A percentile compares a stretch with the other conserved stretches of the same genome.
phyloP scores from a whole-genome alignment of 2,888 invertebrate species.

The Tyria jacobaeae region DNA sequence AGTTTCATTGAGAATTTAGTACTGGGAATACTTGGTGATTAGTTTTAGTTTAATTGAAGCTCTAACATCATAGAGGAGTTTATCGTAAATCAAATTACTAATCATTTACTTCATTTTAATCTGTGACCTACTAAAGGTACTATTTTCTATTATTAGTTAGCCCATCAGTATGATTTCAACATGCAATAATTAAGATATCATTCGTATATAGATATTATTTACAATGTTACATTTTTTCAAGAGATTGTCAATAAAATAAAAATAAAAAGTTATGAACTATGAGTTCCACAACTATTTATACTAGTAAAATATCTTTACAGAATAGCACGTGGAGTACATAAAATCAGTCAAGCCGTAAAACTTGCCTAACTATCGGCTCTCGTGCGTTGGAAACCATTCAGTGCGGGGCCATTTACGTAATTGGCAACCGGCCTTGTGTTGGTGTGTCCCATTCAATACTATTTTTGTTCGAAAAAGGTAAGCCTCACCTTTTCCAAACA shows the following conservation, averaged over 20 bases:
- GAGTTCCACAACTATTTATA: background rate
- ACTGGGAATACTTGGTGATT: constrained; percentile 42
- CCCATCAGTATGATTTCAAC: too few relatives aligned
- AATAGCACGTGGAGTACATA: constrained; percentile 25
- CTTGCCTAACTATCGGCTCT: constrained; percentile 19
- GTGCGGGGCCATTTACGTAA: constrained; percentile 42
- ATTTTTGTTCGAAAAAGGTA: constrained; percentile 19
- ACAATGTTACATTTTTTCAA: too few relatives aligned
- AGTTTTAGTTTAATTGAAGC: constrained; percentile 32
- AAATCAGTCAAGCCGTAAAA: constrained; percentile 16
- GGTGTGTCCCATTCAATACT: constrained; percentile 34
- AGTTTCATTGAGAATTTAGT: constrained; percentile 45
- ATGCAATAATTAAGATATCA: too few relatives aligned
- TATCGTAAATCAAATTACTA: background rate
- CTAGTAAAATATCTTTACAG: constrained; percentile 31
- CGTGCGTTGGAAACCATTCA: constrained; percentile 37
- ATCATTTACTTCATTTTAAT: constrained; percentile 17
- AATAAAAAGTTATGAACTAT: background rate
- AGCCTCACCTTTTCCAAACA: too few relatives aligned
- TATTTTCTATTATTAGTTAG: too few relatives aligned
- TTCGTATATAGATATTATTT: too few relatives aligned
- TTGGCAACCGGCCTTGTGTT: constrained; percentile 28
- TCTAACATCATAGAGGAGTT: constrained; percentile 6
- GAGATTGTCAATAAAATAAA: background rate
- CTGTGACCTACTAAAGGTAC: background rate